These are phyloP conservation scores for Cryptophagus acutangulus DNA, from an alignment of 2,888 invertebrate species.

Conservation along the genomic window DNA sequence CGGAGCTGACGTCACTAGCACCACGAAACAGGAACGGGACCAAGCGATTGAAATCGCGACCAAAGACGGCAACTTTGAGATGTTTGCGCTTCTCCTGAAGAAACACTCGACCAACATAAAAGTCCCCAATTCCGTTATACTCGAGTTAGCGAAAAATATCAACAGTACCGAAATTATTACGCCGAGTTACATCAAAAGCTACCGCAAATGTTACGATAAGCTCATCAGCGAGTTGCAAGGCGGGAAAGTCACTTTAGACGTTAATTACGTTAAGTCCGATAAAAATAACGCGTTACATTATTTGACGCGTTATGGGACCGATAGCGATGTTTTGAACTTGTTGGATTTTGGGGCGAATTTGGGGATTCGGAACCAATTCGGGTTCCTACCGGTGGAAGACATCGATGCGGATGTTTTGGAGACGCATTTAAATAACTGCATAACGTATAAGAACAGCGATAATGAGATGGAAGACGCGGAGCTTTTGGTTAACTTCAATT, in stretches of 20 bases:
- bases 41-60: conserved; percentile 61
- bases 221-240: conserved; percentile 49
- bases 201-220: conserved; percentile 57
- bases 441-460: conserved; percentile 64
- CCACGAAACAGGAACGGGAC: conserved; percentile 49
- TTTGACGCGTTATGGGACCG: conserved; percentile 65
- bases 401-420: conserved; percentile 66
- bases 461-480: conserved; percentile 57
- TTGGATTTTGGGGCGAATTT: conserved; percentile 69
- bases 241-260: conserved; percentile 43
- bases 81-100: conserved; percentile 53
- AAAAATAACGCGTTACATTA: conserved; percentile 57
- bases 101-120: conserved; percentile 27
- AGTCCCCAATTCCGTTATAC: conserved; percentile 27
- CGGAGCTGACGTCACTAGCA: conserved; percentile 52
- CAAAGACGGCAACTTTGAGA: conserved; percentile 54
- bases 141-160: conserved; percentile 30
- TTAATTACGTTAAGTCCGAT: conserved; percentile 39
- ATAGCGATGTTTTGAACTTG: conserved; percentile 58
- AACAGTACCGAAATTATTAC: too few relatives aligned
- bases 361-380: conserved; percentile 61
- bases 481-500: conserved; percentile 61
- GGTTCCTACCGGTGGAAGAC: conserved; percentile 66
- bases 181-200: conserved; percentile 39
- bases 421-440: conserved; percentile 68